Conservation (phyloP, 2,797 vertebrate species). For the Apogon hyalosoma region DNA sequence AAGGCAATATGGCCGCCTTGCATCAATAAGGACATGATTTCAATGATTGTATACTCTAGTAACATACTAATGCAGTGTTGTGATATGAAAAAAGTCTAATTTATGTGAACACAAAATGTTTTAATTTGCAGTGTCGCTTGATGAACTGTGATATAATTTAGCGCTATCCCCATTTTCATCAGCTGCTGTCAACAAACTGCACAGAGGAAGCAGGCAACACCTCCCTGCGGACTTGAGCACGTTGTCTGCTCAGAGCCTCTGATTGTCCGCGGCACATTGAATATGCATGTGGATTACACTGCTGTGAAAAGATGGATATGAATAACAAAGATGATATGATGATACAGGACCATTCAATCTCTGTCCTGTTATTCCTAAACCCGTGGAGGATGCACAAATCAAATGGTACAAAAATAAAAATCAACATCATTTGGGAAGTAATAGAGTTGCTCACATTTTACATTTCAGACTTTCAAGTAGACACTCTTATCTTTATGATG, state of each 20-base stretch:
- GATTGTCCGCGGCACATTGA: conserved; percentile 58
- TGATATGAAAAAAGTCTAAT: conserved; percentile 20
- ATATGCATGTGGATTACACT: conserved; percentile 64
- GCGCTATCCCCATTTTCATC: conserved; percentile 48
- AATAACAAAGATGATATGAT: conserved; percentile 62
- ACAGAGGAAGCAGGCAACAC: conserved; percentile 50
- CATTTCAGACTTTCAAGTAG: conserved; percentile 19
- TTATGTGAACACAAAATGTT: conserved; percentile 32
- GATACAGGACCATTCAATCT: conserved; percentile 44
- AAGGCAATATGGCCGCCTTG: conserved; percentile 2
- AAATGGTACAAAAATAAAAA: conserved; percentile 44
- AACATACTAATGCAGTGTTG: conserved; percentile 37
- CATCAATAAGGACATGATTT: conserved; percentile 20
- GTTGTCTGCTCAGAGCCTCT: conserved; percentile 48
- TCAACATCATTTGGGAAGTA: conserved; percentile 35
- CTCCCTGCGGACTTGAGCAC: conserved; percentile 56
- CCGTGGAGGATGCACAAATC: conserved; percentile 29
- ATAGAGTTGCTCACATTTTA: conserved; percentile 30
- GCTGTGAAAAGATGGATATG: conserved; percentile 59
- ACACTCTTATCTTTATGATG: conserved; percentile 22
- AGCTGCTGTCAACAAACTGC: conserved; percentile 54
- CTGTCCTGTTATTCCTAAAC: conserved; percentile 38
- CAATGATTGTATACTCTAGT: not conserved
- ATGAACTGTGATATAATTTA: conserved; percentile 54
- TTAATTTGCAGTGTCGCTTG: conserved; percentile 46